Conservation (phyloP, 2,888 invertebrate species). For the Polydesmus complanatus region DNA sequence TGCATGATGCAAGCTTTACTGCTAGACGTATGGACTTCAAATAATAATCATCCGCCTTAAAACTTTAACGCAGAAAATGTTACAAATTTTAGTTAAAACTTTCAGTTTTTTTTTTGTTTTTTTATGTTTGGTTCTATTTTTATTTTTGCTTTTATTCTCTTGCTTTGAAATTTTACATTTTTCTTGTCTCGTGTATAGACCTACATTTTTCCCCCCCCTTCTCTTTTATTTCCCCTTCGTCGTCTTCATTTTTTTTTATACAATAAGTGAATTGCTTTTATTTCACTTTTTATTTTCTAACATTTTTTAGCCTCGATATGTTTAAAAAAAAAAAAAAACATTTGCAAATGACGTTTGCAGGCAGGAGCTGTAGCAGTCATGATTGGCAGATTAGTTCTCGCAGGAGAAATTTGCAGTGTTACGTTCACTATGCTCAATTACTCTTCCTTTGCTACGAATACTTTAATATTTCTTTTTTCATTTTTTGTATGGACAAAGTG, state of each 20-base stretch:
- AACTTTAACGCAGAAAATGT: too few relatives aligned
- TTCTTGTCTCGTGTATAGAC: neutral
- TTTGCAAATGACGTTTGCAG: neutral
- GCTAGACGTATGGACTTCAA: too few relatives aligned
- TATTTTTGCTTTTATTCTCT: neutral
- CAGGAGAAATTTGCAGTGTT: neutral
- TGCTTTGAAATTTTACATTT: too few relatives aligned
- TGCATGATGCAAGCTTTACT: too few relatives aligned
- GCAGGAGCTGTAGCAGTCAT: neutral
- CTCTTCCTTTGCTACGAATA: neutral
- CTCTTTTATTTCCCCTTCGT: neutral
- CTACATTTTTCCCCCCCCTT: neutral
- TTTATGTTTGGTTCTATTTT: neutral
- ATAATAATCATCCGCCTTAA: too few relatives aligned
- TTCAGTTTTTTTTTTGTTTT: too few relatives aligned
- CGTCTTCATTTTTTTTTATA: neutral
- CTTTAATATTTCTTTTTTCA: neutral
- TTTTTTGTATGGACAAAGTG: neutral
- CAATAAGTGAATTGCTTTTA: neutral
- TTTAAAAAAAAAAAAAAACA: neutral
- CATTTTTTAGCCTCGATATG: too few relatives aligned
- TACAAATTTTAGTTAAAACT: too few relatives aligned
- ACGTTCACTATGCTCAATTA: neutral
- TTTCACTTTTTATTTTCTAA: neutral
- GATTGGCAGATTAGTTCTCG: neutral